Evolutionary conservation across 2,888 invertebrate species (phyloP).

Genomic region (Lepidocyrtoides sp.): DNA sequence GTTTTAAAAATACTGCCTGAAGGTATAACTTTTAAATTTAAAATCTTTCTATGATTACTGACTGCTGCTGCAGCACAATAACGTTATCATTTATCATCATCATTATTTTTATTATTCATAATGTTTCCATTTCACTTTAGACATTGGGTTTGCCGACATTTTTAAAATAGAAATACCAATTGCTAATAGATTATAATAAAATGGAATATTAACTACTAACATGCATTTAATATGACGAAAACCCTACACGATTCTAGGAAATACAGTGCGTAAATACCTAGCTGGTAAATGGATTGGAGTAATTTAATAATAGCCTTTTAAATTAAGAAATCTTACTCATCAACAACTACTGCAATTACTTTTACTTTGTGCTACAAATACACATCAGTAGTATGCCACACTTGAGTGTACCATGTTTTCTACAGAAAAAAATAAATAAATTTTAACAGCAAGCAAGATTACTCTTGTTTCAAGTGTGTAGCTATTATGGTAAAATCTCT

Average conservation of each 20-base stretch:
- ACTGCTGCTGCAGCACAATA: background rate
- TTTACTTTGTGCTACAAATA: constrained; percentile 79
- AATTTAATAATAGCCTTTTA: constrained; percentile 37
- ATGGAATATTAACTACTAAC: background rate
- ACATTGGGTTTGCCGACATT: background rate
- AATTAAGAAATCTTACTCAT: constrained; percentile 49
- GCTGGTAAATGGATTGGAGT: constrained; percentile 39
- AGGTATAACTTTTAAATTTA: constrained; percentile 7
- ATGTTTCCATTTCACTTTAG: constrained; percentile 15
- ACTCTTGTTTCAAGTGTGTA: background rate
- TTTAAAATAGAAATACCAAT: background rate
- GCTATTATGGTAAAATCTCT: background rate
- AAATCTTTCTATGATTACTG: background rate
- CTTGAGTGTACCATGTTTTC: background rate
- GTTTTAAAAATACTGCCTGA: background rate
- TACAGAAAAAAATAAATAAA: background rate
- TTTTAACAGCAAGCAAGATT: background rate
- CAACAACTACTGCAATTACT: constrained; percentile 59
- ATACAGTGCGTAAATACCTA: constrained; percentile 16
- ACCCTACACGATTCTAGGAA: too few relatives aligned
- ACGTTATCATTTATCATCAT: background rate
- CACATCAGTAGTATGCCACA: constrained; percentile 44
- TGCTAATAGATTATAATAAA: background rate
- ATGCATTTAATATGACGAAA: background rate
- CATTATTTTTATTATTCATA: background rate